Base-by-base conservation (phyloP, 2,113 vertebrate genomes). In the Percina caprodes region DNA sequence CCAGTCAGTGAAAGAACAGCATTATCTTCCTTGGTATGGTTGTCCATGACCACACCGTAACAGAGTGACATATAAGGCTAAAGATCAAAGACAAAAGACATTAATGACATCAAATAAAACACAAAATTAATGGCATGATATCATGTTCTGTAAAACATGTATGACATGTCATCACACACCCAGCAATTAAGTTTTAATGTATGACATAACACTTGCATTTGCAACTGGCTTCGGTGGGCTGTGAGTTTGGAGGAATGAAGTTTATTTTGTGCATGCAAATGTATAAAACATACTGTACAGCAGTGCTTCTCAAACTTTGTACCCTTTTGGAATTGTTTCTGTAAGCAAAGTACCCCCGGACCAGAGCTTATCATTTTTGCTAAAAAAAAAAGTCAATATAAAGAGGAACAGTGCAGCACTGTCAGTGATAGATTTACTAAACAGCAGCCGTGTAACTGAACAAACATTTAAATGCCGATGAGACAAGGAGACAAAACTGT, bases 91-190 rank as follows among this genome's bases (percentile, higher is more conserved):
- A 39, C 10, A 13, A 24, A 74, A 69, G 11, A 14, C n/a, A 62
- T 54, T 21, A 26, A 69, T 70, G 23, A 70, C 19, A 77, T 58
- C 48, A 72, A 21, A 26, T n/a, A 49, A 69, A 24, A n/a, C 7
- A 66, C 6, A 55, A 23, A 26, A 55, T 49, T 77, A 60, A 71
- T 30, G 18, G 49, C 59, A 78, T 75, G 77, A 75, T 52, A 62
- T 67, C 45, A 56, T 74, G 21, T 56, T 5, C 42, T 52, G 1
- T 39, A 67, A 60, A 66, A 58, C 52, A 58, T 10, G 0, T 35
- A 69, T 70, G 16, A 60, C 18, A 26, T 55, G 56, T 49, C 55
- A 33, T 30, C 15, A 16, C 5, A 15, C 26, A 61, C 18, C 1
- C 11, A 45, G 23, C 18, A 16, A 63, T 56, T 11, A 7, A 24